Evolutionary conservation across 2,888 invertebrate species (phyloP), one percentile per base, ranked within the genome.

Genomic region (Parapristionchus giblindavisi): DNA sequence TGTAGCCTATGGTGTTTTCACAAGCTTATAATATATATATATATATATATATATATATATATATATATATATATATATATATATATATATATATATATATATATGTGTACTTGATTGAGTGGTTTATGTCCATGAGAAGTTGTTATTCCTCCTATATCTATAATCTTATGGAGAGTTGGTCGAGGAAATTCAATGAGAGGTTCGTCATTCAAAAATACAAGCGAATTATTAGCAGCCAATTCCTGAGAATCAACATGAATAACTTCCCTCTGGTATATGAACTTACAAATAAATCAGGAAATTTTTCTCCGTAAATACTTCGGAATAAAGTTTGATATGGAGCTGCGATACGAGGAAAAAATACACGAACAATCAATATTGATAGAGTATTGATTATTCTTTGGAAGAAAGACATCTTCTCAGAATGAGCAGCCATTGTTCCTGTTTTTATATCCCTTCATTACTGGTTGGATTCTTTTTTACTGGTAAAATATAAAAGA

Each of bases 161-260:
- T 8, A 21, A 73, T 60, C 27, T 61, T 60, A 27, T 73, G 73
- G 2, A 51, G 6, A 17, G 24, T 73, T 3, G 38, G 34, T 17
- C 61, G 38, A 3, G 73, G 73, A 17, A 73, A 73, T 21, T 71
- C 71, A 24, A 58, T 71, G n/a, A 71, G 58, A 5, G 71, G 71
- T 29, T 71, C 71, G 29, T 54, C 38, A 14, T 71, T 71, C 38
- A 71, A 29, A 32, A 71, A 71, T 1, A 71, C 3, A 4, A 71
- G 56, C 2, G 71, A 71, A 6, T 52, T 54, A 36, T 68, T 68
- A 1, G 51, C 34, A 1, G 68, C 68, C 5, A 68, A 17, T 1
- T 52, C 68, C 68, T 68, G 34, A 36, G 21, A 71, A 0, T 3
- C 21, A 17, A 17, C 43, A 43, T 11, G 11, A 17, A 43, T 43